phyloP scores from a whole-genome alignment of 2,113 vertebrate genomes.

The Hoplias malabaricus region DNA sequence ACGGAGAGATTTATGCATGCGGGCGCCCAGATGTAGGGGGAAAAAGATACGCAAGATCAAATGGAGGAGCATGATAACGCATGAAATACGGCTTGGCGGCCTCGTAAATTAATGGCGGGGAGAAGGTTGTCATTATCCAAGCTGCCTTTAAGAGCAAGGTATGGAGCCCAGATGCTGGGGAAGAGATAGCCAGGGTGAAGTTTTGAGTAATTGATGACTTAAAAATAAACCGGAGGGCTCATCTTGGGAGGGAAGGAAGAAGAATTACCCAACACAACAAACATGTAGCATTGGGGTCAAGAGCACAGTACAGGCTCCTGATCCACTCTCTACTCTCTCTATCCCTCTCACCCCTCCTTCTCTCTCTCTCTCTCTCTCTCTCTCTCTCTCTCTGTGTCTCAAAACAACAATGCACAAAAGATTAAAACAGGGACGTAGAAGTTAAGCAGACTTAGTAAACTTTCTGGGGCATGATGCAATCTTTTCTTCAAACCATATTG shows the following conservation, averaged over 20 bases:
- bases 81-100: constrained; percentile 85
- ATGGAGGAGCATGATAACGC: constrained; percentile 88
- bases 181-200: constrained; percentile 84
- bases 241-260: constrained; percentile 78
- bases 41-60: constrained; percentile 87
- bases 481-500: constrained; percentile 15
- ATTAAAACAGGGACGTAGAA: constrained; percentile 39
- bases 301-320: constrained; percentile 48
- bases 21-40: constrained; percentile 84
- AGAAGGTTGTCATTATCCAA: constrained; percentile 93
- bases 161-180: constrained; percentile 89
- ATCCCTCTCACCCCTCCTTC: constrained; percentile 9
- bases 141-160: constrained; percentile 85
- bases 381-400: constrained; percentile 24
- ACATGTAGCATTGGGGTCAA: constrained; percentile 69
- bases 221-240: constrained; percentile 86
- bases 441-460: constrained; percentile 38
- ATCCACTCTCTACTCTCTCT: constrained; percentile 25
- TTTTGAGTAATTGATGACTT: constrained; percentile 94
- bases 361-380: not conserved
- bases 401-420: constrained; percentile 16
- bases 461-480: constrained; percentile 44
- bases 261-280: constrained; percentile 67
- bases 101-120: constrained; percentile 89
- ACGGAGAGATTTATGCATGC: constrained; percentile 90